Percentiles rank a stretch among this genome's conserved stretches.
Evolutionary conservation across 2,113 vertebrate genomes (phyloP).

Genomic region (Okapia johnstoni): DNA sequence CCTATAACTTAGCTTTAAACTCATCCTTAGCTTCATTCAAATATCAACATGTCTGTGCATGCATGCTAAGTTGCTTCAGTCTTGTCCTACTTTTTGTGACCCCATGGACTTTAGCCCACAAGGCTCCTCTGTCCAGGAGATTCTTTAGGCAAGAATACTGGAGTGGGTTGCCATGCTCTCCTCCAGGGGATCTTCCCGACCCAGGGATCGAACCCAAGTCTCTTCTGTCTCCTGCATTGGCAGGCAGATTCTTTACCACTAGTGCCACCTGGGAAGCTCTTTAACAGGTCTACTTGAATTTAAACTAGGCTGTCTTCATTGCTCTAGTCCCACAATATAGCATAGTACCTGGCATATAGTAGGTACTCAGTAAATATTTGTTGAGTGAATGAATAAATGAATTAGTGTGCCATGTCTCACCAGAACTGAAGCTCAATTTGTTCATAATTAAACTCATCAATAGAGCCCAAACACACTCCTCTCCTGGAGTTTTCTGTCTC

Average conservation of each 20-base stretch:
- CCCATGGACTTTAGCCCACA: neutral
- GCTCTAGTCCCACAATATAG: neutral
- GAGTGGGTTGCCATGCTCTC: neutral
- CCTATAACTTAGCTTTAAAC: neutral
- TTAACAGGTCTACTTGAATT: neutral
- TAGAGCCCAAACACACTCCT: neutral
- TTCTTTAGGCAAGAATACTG: neutral
- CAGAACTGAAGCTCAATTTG: neutral
- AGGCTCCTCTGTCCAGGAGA: neutral
- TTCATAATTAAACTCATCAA: neutral
- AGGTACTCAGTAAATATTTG: neutral
- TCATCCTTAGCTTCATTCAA: neutral
- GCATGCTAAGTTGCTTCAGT: neutral
- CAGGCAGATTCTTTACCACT: neutral
- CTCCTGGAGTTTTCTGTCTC: neutral
- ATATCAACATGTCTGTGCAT: neutral
- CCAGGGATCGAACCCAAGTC: neutral
- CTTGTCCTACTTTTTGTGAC: neutral
- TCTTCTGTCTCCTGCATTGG: neutral
- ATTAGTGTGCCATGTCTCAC: neutral
- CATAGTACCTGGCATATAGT: neutral
- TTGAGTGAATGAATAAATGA: constrained; percentile 5
- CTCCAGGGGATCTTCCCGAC: neutral
- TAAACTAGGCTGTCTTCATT: neutral
- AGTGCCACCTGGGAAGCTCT: neutral